phyloP scores from a whole-genome alignment of 2,113 vertebrate genomes.

The Mola mola region DNA sequence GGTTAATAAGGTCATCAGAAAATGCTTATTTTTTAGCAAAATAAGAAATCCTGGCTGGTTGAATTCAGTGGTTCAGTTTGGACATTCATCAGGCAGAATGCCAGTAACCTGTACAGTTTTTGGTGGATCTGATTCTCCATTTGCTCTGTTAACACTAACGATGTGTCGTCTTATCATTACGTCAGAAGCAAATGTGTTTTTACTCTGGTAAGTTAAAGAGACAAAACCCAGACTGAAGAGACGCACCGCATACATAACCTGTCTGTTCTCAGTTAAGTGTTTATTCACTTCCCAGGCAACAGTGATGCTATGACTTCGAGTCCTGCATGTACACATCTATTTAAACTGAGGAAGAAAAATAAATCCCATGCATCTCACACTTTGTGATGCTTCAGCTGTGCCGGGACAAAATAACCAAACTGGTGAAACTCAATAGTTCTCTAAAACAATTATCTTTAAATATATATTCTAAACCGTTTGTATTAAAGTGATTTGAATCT shows the following conservation, averaged over 20 bases:
- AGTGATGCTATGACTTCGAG: slow-evolving; percentile 44
- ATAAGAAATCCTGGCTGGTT: too few relatives aligned
- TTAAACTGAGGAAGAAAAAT: slow-evolving; percentile 27
- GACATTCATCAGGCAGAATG: too few relatives aligned
- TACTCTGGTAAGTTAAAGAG: background rate
- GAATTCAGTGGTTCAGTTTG: too few relatives aligned
- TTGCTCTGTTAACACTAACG: too few relatives aligned
- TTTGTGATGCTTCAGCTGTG: too few relatives aligned
- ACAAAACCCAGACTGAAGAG: background rate
- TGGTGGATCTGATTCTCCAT: too few relatives aligned
- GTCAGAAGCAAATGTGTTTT: background rate
- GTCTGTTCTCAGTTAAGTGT: slow-evolving; percentile 47
- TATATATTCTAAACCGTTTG: slow-evolving; percentile 57
- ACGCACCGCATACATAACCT: slow-evolving; percentile 9
- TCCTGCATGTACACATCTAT: slow-evolving; percentile 32
- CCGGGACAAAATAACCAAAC: slow-evolving; percentile 24
- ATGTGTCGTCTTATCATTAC: too few relatives aligned
- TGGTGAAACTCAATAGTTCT: slow-evolving; percentile 58
- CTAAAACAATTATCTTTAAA: slow-evolving; percentile 63
- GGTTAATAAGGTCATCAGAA: too few relatives aligned
- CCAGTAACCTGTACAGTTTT: too few relatives aligned
- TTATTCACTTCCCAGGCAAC: slow-evolving; percentile 70
- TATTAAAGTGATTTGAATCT: slow-evolving; percentile 53
- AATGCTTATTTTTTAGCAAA: too few relatives aligned
- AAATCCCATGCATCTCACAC: slow-evolving; percentile 55